Conservation (phyloP, 2,888 invertebrate species). For the Drosophila affinis region DNA sequence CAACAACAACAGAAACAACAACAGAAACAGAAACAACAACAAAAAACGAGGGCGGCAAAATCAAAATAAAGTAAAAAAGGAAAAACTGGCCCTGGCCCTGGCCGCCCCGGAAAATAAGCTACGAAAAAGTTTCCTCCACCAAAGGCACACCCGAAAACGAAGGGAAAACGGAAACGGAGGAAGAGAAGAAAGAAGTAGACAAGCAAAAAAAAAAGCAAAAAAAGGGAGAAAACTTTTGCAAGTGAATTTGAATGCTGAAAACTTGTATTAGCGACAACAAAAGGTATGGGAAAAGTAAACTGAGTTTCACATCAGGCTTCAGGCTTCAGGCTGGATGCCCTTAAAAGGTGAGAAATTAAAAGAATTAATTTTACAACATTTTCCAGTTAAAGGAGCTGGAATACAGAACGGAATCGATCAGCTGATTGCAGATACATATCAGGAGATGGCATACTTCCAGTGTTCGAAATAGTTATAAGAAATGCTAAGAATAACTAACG, state of each 20-base stretch:
- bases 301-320: not conserved
- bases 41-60: constrained; percentile 39
- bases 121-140: constrained; percentile 38
- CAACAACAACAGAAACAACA: constrained; percentile 43
- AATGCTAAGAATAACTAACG: too few relatives aligned
- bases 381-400: not conserved
- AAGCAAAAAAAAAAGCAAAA: not conserved
- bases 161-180: not conserved
- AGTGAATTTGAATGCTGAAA: constrained; percentile 73
- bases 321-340: constrained; percentile 24
- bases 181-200: constrained; percentile 5
- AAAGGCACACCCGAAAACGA: constrained; percentile 28
- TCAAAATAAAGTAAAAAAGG: constrained; percentile 44
- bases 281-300: constrained; percentile 16
- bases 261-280: constrained; percentile 36
- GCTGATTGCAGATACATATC: too few relatives aligned
- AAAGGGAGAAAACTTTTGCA: constrained; percentile 59
- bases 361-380: constrained; percentile 12
- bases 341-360: constrained; percentile 15
- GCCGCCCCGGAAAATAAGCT: constrained; percentile 55
- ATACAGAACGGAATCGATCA: not conserved
- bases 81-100: constrained; percentile 14
- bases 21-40: not conserved
- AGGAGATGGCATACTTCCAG: too few relatives aligned
- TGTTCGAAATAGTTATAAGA: not conserved